phyloP scores from a whole-genome alignment of 2,113 vertebrate species.

The Syrrhaptes paradoxus region DNA sequence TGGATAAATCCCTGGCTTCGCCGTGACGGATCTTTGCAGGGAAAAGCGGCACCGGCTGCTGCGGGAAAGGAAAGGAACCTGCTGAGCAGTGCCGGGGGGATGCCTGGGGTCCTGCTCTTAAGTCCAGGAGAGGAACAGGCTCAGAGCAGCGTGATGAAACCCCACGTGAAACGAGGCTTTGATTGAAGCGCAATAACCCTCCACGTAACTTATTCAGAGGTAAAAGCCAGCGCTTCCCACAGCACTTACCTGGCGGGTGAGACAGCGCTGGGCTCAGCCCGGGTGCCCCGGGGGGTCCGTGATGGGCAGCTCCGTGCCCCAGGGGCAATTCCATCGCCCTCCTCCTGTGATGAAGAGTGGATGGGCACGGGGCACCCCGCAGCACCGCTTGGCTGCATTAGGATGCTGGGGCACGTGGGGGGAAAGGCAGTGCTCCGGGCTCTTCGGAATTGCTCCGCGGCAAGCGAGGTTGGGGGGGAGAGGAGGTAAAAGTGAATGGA shows the following conservation, averaged over 20 bases:
- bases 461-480: not conserved
- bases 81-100: not conserved
- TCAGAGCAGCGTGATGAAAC: not conserved
- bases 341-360: not conserved
- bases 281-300: accelerated
- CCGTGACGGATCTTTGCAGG: not conserved
- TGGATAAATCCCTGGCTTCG: not conserved
- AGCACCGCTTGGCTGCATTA: not conserved
- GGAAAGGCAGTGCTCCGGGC: not conserved
- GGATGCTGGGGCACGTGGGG: not conserved
- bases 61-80: not conserved
- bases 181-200: not conserved
- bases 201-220: not conserved
- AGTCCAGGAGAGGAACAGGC: not conserved
- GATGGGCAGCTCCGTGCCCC: not conserved
- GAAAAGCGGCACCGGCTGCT: not conserved
- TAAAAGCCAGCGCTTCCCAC: not conserved
- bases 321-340: not conserved
- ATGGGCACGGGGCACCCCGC: not conserved
- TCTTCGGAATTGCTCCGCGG: not conserved
- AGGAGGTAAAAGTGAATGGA: not conserved
- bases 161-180: not conserved
- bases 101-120: not conserved
- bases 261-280: not conserved
- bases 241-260: not conserved